A percentile compares a stretch with the other conserved stretches of the same genome.
phyloP scores from a whole-genome alignment of 2,888 invertebrate genomes.

The Cantharis rufa region DNA sequence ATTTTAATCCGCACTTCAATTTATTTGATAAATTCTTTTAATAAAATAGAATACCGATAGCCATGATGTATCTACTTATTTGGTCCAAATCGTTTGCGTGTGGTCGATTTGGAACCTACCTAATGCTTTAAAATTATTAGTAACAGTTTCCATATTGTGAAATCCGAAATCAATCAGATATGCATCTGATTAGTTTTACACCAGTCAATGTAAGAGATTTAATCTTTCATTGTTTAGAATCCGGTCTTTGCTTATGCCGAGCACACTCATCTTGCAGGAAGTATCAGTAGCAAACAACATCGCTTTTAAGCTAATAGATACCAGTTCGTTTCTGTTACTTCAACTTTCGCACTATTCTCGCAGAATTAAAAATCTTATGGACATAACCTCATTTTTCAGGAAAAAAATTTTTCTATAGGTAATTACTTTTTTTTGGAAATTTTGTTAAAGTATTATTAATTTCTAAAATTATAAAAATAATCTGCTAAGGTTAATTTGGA shows the following conservation, averaged over 20 bases:
- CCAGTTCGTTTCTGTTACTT: no score
- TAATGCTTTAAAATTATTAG: neutral
- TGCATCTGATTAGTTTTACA: neutral
- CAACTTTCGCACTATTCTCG: no score
- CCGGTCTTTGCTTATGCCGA: conserved; percentile 13
- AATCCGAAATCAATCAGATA: neutral
- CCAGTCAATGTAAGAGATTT: conserved; percentile 6
- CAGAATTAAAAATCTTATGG: neutral
- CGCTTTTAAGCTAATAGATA: neutral
- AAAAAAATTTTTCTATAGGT: neutral
- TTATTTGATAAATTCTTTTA: neutral
- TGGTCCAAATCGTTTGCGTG: neutral
- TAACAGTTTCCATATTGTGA: neutral
- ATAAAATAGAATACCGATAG: neutral
- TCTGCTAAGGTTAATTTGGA: neutral
- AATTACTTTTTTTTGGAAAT: no score
- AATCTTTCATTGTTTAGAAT: conserved; percentile 17
- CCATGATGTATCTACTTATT: neutral
- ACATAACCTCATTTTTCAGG: neutral
- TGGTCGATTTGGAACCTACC: neutral
- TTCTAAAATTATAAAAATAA: neutral
- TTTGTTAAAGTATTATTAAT: neutral
- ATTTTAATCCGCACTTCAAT: neutral
- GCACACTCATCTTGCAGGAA: neutral
- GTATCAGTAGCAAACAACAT: neutral